Evolutionary conservation across 1,140 invertebrate species (phyloP).

Genomic region (Tyrophagus putrescentiae): DNA sequence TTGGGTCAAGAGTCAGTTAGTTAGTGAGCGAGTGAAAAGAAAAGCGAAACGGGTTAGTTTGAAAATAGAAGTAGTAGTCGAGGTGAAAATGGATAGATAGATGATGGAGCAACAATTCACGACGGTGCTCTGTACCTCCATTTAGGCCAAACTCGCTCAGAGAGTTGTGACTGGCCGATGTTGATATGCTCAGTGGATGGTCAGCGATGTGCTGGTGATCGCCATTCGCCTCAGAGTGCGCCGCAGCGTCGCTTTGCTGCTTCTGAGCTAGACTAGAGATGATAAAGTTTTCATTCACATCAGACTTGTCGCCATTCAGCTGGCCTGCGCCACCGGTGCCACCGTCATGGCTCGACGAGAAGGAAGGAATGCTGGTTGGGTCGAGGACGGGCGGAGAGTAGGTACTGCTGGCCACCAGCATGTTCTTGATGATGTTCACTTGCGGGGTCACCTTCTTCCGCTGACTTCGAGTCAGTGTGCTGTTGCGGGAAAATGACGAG

Average conservation of each 20-base stretch:
- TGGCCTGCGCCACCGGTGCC: background rate
- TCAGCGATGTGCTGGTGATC: background rate
- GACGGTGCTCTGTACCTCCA: no score
- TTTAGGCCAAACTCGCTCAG: background rate
- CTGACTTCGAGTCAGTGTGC: constrained; percentile 21
- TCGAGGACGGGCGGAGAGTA: constrained; percentile 2
- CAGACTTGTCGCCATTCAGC: constrained; percentile 1
- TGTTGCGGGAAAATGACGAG: constrained; percentile 5
- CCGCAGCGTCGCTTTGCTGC: no score
- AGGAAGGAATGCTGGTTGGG: background rate
- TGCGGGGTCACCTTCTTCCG: constrained; percentile 20
- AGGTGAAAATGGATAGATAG: background rate
- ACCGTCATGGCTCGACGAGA: background rate
- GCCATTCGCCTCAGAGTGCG: background rate
- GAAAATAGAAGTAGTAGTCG: no score
- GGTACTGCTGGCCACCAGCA: background rate
- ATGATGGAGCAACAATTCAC: no score
- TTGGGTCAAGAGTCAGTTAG: background rate
- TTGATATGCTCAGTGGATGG: background rate
- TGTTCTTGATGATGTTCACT: constrained; percentile 20
- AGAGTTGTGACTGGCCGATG: background rate
- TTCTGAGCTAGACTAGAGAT: constrained; percentile 10
- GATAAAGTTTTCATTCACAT: constrained; percentile 11
- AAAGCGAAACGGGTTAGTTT: no score
- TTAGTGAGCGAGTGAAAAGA: background rate